Evolutionary conservation across 37 sponge, comb jelly and placozoan species (phyloP), one percentile per base, ranked within the genome.

Genomic region (Haliclona indistincta): DNA sequence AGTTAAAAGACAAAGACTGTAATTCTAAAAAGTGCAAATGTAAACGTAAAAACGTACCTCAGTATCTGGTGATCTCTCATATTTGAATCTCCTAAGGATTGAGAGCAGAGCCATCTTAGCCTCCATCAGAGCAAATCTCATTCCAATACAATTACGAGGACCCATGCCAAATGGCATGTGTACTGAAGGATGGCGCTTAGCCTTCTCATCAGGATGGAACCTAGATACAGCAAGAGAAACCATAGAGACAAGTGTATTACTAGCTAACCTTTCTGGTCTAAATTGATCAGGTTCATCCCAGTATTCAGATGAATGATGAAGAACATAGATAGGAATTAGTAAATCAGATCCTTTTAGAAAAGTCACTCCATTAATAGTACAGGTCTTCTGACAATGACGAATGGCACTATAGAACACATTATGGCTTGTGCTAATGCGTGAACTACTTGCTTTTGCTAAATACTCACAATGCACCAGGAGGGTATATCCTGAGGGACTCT

Each of bases 241-340:
- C 35, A 1, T 43, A 22, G 37, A 15, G 37, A 36, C 32, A 13
- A 20, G 13, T 26, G 4, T 63, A 35, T 20, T 11, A 20, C 4
- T 13, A 2, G 22, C 30, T 58, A 56, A 64, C 89, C 93, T 87
- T 20, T 85, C 68, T n/a, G 94, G 94, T 43, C 83, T 69, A 83
- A 94, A 94, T 55, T 68, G 74, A 34, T 88, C 84, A 33, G 94
- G 89, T 26, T 94, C 70, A 15, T 49, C 43, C 94, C 94, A 94
- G 49, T 74, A 78, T 36, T 88, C 64, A n/a, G 86, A 79, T 54
- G 84, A 74, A 32, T 85, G 78, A 33, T 93, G 93, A 29, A 90
- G 33, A 54, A 51, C 43, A 42, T 42, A 53, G 33, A 81, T 33
- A 25, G 23, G 45, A 3, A 26, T 32, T 15, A 38, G 13, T 0